Evolutionary conservation across 2,113 vertebrate genomes (phyloP).

Genomic region (Antechinus flavipes): DNA sequence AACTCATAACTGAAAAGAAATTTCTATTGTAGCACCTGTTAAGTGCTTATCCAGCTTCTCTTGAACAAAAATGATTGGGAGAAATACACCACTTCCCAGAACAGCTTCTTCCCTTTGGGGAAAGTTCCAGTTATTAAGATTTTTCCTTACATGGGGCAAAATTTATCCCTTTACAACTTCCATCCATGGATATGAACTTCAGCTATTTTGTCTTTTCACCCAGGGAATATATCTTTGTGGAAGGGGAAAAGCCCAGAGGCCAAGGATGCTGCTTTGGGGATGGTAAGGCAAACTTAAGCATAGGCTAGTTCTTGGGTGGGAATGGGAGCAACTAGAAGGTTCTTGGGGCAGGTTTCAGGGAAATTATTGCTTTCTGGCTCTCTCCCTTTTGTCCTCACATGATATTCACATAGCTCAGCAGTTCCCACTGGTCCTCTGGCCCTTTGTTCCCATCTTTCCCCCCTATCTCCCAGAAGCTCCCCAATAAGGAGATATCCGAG

Average conservation of each 20-base stretch:
- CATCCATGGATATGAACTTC: not conserved
- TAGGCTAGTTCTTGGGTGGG: not conserved
- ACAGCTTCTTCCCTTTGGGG: not conserved
- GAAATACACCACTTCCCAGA: not conserved
- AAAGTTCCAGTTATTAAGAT: not conserved
- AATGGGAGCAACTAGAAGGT: not conserved
- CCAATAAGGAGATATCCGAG: not conserved
- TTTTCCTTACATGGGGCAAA: not conserved
- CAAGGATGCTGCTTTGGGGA: constrained; percentile 49
- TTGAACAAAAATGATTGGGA: not conserved
- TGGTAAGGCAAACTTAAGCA: constrained; percentile 54
- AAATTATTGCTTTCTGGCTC: not conserved
- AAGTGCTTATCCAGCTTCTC: not conserved
- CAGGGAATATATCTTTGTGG: constrained; percentile 75
- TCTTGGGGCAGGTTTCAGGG: not conserved
- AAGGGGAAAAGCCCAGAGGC: constrained; percentile 40
- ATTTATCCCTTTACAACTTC: not conserved
- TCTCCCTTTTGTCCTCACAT: constrained; percentile 10
- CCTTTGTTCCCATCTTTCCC: not conserved
- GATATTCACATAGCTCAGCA: not conserved
- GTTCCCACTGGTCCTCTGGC: not conserved
- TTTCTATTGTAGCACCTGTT: not conserved
- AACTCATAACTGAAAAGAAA: not conserved
- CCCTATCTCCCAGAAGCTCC: not conserved
- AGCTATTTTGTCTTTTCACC: constrained; percentile 59